phyloP scores from a whole-genome alignment of 2,888 invertebrate genomes.

The Scaptomyza cyrtandrae region DNA sequence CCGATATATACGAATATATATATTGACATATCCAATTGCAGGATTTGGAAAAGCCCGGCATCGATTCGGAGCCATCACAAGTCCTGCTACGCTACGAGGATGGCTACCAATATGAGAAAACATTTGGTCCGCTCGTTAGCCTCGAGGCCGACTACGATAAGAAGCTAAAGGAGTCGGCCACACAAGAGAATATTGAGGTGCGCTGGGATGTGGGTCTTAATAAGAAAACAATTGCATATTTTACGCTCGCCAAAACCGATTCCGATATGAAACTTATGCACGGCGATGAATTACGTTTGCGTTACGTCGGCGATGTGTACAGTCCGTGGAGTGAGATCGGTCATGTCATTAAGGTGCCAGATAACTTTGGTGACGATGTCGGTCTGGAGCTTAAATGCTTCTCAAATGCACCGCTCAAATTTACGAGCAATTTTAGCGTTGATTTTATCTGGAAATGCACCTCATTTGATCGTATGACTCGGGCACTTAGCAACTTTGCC shows the following conservation, averaged over 20 bases:
- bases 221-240: constrained; percentile 98
- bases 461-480: constrained; percentile 98
- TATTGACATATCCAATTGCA: constrained; percentile 19
- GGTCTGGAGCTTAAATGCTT: constrained; percentile 97
- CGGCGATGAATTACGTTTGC: constrained; percentile 97
- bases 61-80: constrained; percentile 98
- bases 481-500: constrained; percentile 96
- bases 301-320: constrained; percentile 96
- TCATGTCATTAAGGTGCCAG: constrained; percentile 97
- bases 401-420: constrained; percentile 96
- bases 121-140: constrained; percentile 98
- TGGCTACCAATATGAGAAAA: constrained; percentile 99
- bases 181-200: constrained; percentile 98
- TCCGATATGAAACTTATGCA: constrained; percentile 99
- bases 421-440: constrained; percentile 97
- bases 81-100: constrained; percentile 93
- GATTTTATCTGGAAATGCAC: constrained; percentile 99
- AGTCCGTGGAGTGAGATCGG: constrained; percentile 99
- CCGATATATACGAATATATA: neutral
- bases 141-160: constrained; percentile 99
- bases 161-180: constrained; percentile 98
- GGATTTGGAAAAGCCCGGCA: constrained; percentile 98
- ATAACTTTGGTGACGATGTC: constrained; percentile 98
- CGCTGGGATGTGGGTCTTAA: constrained; percentile 99
- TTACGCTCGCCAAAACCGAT: constrained; percentile 98